phyloP scores from a whole-genome alignment of 2,113 vertebrate genomes.

The Tragelaphus scriptus region DNA sequence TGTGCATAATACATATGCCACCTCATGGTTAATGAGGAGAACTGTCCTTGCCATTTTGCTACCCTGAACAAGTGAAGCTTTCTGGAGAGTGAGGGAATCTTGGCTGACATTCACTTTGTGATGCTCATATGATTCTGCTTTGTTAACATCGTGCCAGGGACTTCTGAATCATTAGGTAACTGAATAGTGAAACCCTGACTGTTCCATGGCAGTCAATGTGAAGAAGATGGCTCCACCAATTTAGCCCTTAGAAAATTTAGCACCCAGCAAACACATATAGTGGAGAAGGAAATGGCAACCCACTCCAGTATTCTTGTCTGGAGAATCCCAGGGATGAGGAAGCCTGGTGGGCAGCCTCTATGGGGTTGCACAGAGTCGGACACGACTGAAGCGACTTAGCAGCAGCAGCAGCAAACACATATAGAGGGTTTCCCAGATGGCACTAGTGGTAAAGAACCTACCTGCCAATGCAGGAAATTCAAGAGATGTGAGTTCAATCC shows the following conservation, averaged over 20 bases:
- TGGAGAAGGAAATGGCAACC: too few relatives aligned
- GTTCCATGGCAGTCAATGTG: rapidly evolving
- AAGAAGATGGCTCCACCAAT: neutral
- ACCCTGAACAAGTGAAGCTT: neutral
- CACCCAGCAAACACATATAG: neutral
- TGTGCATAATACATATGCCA: neutral
- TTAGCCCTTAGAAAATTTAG: neutral
- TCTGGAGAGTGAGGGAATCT: neutral
- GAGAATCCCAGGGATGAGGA: too few relatives aligned
- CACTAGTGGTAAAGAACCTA: neutral
- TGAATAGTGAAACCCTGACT: neutral
- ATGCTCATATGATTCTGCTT: neutral
- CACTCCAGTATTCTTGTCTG: too few relatives aligned
- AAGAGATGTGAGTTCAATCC: neutral
- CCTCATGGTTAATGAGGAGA: neutral
- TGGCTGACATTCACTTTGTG: neutral
- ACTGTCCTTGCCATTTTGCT: neutral
- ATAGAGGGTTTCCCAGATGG: neutral
- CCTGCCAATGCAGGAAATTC: neutral
- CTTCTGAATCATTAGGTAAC: too few relatives aligned
- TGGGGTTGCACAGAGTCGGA: too few relatives aligned
- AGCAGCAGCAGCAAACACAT: too few relatives aligned
- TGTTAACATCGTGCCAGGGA: neutral
- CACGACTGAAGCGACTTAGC: too few relatives aligned
- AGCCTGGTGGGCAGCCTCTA: too few relatives aligned